A percentile compares a stretch with the other conserved stretches of the same genome.
Conservation (phyloP, 2,888 invertebrate genomes). For the Dinocampus coccinellae region DNA sequence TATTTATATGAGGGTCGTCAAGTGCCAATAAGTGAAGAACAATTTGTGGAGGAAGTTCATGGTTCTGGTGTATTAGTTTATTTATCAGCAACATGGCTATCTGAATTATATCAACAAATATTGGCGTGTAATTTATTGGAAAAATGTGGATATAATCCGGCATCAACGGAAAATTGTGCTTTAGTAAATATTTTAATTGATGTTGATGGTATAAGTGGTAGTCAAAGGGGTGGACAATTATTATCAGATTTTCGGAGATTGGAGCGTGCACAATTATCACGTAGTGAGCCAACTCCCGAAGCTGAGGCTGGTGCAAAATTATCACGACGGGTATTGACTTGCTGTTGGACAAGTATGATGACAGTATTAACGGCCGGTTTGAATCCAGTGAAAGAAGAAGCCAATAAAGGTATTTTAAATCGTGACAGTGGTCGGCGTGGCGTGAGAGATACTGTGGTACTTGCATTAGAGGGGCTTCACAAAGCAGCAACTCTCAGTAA, state of each 20-base stretch:
- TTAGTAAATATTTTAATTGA: conserved; percentile 83
- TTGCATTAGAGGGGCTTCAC: conserved; percentile 90
- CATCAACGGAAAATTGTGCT: conserved; percentile 73
- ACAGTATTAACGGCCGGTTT: conserved; percentile 83
- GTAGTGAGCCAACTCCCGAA: conserved; percentile 78
- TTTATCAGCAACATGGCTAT: conserved; percentile 92
- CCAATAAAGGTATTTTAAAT: conserved; percentile 60
- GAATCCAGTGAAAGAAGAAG: conserved; percentile 65
- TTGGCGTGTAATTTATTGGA: conserved; percentile 81
- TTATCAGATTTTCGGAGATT: conserved; percentile 89
- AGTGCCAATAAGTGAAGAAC: conserved; percentile 75
- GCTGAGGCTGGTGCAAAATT: conserved; percentile 85
- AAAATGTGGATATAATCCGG: conserved; percentile 77
- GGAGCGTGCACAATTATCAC: conserved; percentile 80
- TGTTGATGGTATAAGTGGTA: conserved; percentile 85
- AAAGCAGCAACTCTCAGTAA: conserved; percentile 93
- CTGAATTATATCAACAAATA: conserved; percentile 91
- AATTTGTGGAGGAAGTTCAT: conserved; percentile 93
- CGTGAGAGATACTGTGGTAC: conserved; percentile 85
- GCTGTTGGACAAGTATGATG: conserved; percentile 93
- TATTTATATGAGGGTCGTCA: conserved; percentile 72
- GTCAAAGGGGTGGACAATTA: conserved; percentile 77
- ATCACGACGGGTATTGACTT: conserved; percentile 84
- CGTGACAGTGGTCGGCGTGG: conserved; percentile 69
- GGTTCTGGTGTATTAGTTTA: conserved; percentile 94